These are phyloP conservation scores for Sepioteuthis lessoniana DNA, from an alignment of 2,888 invertebrate species.

Conservation along the genomic window DNA sequence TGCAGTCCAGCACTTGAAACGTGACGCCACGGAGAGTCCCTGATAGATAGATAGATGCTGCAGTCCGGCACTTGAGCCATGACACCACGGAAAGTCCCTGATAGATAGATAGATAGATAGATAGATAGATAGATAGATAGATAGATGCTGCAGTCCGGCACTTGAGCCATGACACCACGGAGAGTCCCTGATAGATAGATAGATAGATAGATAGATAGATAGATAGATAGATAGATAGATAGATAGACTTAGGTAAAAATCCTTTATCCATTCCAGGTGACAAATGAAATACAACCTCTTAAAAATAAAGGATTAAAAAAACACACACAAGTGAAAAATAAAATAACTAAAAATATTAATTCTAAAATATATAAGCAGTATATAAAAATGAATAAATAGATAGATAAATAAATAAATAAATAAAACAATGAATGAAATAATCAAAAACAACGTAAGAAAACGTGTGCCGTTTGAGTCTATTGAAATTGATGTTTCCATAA, in stretches of 20 bases:
- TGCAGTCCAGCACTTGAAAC: no score
- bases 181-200: no score
- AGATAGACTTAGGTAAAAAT: not conserved
- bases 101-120: no score
- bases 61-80: no score
- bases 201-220: not conserved
- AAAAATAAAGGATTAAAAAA: not conserved
- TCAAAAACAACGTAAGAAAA: not conserved
- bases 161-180: no score
- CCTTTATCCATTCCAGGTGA: not conserved
- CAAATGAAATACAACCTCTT: slow-evolving; percentile 1
- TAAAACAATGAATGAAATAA: not conserved
- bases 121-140: no score
- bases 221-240: not conserved
- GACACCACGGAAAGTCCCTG: no score
- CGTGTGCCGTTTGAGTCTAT: not conserved
- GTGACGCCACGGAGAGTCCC: no score
- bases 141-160: no score
- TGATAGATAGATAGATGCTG: no score
- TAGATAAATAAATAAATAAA: not conserved
- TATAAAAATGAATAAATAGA: not conserved
- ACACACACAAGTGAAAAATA: not conserved
- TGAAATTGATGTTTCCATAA: slow-evolving; percentile 23
- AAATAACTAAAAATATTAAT: not conserved
- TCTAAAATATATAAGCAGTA: not conserved